Conservation (phyloP, 2,888 invertebrate species). For the Beris morrisii region DNA sequence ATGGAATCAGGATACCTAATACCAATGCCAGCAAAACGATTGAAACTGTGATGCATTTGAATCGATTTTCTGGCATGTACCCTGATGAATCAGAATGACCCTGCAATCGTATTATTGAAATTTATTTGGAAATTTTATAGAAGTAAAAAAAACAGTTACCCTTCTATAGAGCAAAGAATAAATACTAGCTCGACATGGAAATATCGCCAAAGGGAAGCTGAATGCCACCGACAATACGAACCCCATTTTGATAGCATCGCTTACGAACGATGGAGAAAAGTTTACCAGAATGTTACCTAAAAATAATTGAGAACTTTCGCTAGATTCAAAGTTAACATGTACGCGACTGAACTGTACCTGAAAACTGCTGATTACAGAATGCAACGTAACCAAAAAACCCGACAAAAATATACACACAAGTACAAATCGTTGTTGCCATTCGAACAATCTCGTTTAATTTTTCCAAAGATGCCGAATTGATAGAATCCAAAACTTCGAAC, state of each 20-base stretch:
- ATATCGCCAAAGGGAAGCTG: slow-evolving; percentile 95
- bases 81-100: slow-evolving; percentile 68
- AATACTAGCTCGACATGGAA: slow-evolving; percentile 92
- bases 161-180: slow-evolving; percentile 86
- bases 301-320: slow-evolving; percentile 12
- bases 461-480: slow-evolving; percentile 83
- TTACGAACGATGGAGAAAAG: slow-evolving; percentile 77
- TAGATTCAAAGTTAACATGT: neutral
- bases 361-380: slow-evolving; percentile 75
- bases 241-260: slow-evolving; percentile 89
- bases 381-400: slow-evolving; percentile 91
- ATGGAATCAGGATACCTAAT: slow-evolving; percentile 86
- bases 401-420: slow-evolving; percentile 84
- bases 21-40: slow-evolving; percentile 77
- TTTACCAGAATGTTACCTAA: slow-evolving; percentile 87
- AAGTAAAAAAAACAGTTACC: slow-evolving; percentile 58
- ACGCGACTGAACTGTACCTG: slow-evolving; percentile 54
- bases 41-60: slow-evolving; percentile 78
- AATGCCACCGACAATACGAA: slow-evolving; percentile 94
- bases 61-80: slow-evolving; percentile 82
- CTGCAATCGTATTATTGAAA: slow-evolving; percentile 52
- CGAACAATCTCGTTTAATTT: slow-evolving; percentile 87
- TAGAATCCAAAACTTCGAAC: slow-evolving; percentile 89
- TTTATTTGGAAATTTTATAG: neutral
- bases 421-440: slow-evolving; percentile 89